A percentile compares a stretch with the other conserved stretches of the same genome.
phyloP scores from a whole-genome alignment of 2,888 invertebrate species.

The Acanthosepion esculentum region DNA sequence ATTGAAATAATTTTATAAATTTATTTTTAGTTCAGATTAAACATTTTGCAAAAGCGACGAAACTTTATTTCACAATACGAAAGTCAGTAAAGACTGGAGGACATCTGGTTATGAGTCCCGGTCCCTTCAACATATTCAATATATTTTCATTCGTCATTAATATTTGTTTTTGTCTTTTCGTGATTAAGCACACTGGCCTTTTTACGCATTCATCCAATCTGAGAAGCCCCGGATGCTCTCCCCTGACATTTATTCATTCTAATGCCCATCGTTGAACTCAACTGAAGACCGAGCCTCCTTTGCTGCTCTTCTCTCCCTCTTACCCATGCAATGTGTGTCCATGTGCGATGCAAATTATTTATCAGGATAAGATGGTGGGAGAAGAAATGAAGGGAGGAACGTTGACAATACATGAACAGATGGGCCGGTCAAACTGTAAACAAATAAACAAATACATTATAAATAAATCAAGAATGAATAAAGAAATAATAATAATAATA shows the following conservation, averaged over 20 bases:
- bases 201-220: background rate
- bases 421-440: conserved; percentile 8
- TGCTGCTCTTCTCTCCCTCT: background rate
- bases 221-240: background rate
- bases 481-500: background rate
- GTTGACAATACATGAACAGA: background rate
- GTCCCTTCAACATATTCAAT: background rate
- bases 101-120: background rate
- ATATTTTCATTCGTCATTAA: background rate
- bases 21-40: no score
- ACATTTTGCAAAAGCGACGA: no score
- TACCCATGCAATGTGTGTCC: background rate
- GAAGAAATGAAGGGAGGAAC: background rate
- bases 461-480: background rate
- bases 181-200: background rate
- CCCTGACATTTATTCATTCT: conserved; percentile 1
- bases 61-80: background rate
- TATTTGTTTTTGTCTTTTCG: background rate
- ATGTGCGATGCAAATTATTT: conserved; percentile 20
- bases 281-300: background rate
- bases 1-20: no score
- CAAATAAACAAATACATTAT: conserved; percentile 33
- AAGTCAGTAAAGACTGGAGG: background rate
- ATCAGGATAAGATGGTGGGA: background rate
- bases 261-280: background rate